These are phyloP conservation scores for Caretta caretta DNA, from an alignment of 2,113 vertebrate species.

Conservation along the genomic window DNA sequence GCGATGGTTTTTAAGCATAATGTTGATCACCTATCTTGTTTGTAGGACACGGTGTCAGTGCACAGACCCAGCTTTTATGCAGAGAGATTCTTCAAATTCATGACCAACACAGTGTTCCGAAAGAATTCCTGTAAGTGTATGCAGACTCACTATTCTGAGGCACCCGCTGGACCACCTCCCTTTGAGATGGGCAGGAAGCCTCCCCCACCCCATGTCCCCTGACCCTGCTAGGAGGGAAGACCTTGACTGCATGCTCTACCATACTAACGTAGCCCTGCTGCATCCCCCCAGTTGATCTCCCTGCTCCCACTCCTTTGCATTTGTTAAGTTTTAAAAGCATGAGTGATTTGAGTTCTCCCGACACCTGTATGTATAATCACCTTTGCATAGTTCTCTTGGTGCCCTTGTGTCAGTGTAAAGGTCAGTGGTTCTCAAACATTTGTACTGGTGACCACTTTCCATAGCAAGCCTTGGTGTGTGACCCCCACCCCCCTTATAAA, in stretches of 20 bases:
- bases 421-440: too few species aligned
- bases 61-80: constrained; percentile 98
- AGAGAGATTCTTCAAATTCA: constrained; percentile 98
- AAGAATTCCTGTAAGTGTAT: constrained; percentile 94
- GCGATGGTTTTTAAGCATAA: neutral
- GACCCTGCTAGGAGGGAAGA: neutral
- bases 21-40: constrained; percentile 30
- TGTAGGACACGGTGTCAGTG: constrained; percentile 96
- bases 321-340: neutral
- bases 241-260: neutral
- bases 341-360: neutral
- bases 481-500: too few species aligned
- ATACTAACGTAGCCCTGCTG: neutral
- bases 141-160: neutral
- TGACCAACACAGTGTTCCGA: constrained; percentile 94
- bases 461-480: too few species aligned
- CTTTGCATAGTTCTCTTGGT: neutral
- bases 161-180: neutral
- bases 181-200: neutral
- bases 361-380: neutral
- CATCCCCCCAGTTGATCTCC: neutral
- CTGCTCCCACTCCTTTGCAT: neutral
- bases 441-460: too few species aligned
- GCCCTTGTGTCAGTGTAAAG: neutral
- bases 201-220: neutral